phyloP scores from a whole-genome alignment of 2,797 vertebrate genomes.

The Sarcoramphus papa region DNA sequence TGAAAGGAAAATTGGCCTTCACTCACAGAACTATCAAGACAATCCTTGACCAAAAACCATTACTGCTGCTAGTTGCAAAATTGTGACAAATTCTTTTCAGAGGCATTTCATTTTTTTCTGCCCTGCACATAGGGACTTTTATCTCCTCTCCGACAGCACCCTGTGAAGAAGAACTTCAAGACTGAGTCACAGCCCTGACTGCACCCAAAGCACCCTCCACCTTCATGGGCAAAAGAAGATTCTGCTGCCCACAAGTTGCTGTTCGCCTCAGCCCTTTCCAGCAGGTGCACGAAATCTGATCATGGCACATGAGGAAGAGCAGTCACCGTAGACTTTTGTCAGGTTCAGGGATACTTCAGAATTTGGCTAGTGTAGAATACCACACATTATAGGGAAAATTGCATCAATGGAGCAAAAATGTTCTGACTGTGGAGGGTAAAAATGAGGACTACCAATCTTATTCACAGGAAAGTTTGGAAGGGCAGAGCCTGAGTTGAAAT shows the following conservation, averaged over 20 bases:
- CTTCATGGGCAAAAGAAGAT: neutral
- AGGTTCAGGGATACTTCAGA: neutral
- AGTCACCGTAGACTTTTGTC: neutral
- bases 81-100: neutral
- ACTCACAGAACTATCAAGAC: slow-evolving; percentile 1
- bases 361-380: neutral
- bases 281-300: neutral
- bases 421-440: neutral
- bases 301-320: neutral
- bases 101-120: neutral
- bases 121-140: neutral
- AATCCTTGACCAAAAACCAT: slow-evolving; percentile 8
- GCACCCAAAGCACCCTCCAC: neutral
- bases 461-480: neutral
- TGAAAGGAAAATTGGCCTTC: slow-evolving; percentile 38
- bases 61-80: neutral
- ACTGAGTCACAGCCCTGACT: neutral
- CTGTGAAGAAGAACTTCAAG: neutral
- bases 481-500: neutral
- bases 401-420: neutral
- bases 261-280: neutral
- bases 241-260: neutral
- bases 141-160: neutral
- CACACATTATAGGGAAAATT: neutral
- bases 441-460: neutral